phyloP scores from a whole-genome alignment of 2,888 invertebrate species.

The Noctua pronuba region DNA sequence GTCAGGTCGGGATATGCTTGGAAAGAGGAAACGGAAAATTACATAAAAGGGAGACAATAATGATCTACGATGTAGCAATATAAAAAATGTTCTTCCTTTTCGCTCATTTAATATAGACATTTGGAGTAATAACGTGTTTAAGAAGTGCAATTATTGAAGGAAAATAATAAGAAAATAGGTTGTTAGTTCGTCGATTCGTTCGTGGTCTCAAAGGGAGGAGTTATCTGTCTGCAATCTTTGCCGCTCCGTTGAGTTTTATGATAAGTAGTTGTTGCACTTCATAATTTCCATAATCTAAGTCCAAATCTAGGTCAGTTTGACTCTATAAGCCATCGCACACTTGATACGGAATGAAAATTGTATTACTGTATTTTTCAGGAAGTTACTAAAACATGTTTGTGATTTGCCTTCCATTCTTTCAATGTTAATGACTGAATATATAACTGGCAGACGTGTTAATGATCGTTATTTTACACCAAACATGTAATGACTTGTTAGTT shows the following conservation, averaged over 20 bases:
- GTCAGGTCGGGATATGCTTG: conserved; percentile 30
- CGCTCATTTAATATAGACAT: conserved; percentile 13
- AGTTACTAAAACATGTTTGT: neutral
- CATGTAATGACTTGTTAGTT: conserved; percentile 56
- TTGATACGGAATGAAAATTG: neutral
- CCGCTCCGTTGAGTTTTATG: conserved; percentile 2
- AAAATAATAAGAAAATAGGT: conserved; percentile 9
- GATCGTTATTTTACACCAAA: conserved; percentile 39
- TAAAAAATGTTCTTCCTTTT: conserved; percentile 23
- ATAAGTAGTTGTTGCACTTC: conserved; percentile 16
- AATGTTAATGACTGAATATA: conserved; percentile 13
- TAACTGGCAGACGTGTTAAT: conserved; percentile 19
- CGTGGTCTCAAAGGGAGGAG: neutral
- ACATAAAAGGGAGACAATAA: conserved; percentile 53
- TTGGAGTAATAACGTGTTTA: conserved; percentile 32
- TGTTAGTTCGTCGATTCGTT: neutral
- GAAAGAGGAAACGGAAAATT: conserved; percentile 51
- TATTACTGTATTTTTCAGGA: neutral
- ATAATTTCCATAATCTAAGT: conserved; percentile 15
- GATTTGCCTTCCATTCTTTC: neutral
- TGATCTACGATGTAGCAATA: conserved; percentile 53
- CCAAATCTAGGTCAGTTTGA: conserved; percentile 11
- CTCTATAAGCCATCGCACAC: neutral
- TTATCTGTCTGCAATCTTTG: conserved; percentile 21
- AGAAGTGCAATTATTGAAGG: conserved; percentile 3